These are phyloP conservation scores for Timandra comae DNA, from an alignment of 2,888 invertebrate genomes.

Conservation along the genomic window DNA sequence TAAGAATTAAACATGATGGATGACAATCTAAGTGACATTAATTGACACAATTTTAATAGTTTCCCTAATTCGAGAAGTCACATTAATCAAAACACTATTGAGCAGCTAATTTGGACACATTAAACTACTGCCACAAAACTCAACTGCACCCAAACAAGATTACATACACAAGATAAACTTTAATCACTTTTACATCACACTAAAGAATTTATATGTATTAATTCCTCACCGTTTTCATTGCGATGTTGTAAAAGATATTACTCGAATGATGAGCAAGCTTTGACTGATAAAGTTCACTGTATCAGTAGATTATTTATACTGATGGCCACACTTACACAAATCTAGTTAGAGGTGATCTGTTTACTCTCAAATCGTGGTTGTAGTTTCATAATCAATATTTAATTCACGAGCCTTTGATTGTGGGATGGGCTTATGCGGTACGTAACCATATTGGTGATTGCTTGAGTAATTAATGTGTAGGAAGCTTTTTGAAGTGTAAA, in stretches of 20 bases:
- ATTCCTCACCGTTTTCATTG: conserved; percentile 57
- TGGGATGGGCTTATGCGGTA: conserved; percentile 44
- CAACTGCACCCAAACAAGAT: too few species aligned
- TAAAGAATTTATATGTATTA: conserved; percentile 5
- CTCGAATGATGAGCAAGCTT: conserved; percentile 31
- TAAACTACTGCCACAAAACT: too few species aligned
- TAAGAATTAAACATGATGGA: too few species aligned
- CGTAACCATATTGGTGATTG: too few species aligned
- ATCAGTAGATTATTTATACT: conserved; percentile 61
- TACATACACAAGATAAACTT: neutral
- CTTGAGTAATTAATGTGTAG: too few species aligned
- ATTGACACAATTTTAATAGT: too few species aligned
- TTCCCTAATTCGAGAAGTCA: too few species aligned
- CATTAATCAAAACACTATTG: too few species aligned
- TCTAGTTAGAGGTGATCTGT: conserved; percentile 47
- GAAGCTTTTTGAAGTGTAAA: too few species aligned
- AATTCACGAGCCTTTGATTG: conserved; percentile 55
- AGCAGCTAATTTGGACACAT: too few species aligned
- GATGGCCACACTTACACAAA: conserved; percentile 40
- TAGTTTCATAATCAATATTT: conserved; percentile 56
- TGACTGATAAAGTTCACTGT: conserved; percentile 52
- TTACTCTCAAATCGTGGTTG: conserved; percentile 36
- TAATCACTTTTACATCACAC: too few species aligned
- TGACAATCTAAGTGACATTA: too few species aligned
- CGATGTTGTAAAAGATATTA: conserved; percentile 27